Evolutionary conservation across 2,113 vertebrate genomes (phyloP).

Genomic region (Ageneiosus marmoratus): DNA sequence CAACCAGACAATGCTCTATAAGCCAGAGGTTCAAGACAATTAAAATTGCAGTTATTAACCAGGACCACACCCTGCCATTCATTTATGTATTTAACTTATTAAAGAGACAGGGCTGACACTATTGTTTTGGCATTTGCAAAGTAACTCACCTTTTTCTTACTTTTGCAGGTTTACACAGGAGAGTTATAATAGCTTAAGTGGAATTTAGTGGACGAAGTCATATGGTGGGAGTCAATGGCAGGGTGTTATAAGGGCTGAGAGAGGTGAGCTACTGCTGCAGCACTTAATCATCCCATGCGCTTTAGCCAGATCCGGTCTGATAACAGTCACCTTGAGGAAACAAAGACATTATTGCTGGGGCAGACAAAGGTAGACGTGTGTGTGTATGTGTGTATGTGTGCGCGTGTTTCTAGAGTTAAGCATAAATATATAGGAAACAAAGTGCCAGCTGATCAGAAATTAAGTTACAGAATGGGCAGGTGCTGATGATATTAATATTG

Average conservation of each 20-base stretch:
- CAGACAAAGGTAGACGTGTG: constrained; percentile 32
- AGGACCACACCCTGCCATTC: neutral
- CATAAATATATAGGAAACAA: constrained; percentile 2
- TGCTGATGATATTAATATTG: neutral
- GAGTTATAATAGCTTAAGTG: constrained; percentile 78
- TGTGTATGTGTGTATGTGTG: neutral
- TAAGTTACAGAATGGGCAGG: neutral
- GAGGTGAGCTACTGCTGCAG: constrained; percentile 67
- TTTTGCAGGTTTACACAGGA: constrained; percentile 64
- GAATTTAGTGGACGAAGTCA: constrained; percentile 74
- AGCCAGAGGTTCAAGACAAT: neutral
- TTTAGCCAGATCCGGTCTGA: constrained; percentile 65
- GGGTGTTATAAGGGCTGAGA: constrained; percentile 67
- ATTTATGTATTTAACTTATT: constrained; percentile 1
- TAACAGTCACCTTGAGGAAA: constrained; percentile 75
- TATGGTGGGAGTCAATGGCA: constrained; percentile 73
- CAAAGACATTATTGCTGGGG: constrained; percentile 65
- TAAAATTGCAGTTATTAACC: neutral
- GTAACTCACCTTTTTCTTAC: constrained; percentile 66
- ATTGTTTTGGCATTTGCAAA: constrained; percentile 69
- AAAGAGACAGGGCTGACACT: constrained; percentile 54
- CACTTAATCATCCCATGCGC: constrained; percentile 69
- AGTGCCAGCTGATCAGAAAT: neutral
- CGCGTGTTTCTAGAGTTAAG: neutral
- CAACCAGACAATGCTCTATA: constrained; percentile 31